Conservation (phyloP, 2,797 vertebrate genomes). For the Sebastes ruberrimus region DNA sequence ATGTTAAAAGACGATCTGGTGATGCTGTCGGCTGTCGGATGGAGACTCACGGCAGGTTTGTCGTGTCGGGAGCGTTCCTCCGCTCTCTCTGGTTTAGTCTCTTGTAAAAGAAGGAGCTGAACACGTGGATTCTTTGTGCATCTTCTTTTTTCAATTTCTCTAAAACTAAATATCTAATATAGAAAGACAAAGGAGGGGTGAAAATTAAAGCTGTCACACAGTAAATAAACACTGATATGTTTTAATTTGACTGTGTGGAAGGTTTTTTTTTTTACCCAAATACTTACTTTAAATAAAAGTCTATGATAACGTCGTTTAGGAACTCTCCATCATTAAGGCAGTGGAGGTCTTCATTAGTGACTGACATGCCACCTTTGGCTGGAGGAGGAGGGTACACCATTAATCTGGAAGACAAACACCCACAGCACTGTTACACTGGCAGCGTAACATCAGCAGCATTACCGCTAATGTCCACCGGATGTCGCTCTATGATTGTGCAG, state of each 20-base stretch:
- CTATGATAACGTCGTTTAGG: constrained; percentile 98
- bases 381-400: constrained; percentile 97
- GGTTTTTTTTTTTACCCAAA: background rate
- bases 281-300: constrained; percentile 99
- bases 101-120: constrained; percentile 99
- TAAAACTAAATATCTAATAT: constrained; percentile 92
- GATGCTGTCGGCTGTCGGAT: fast-evolving
- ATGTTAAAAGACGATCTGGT: fast-evolving
- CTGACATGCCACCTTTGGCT: constrained; percentile 95
- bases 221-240: background rate
- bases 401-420: constrained; percentile 79
- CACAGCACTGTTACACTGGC: background rate
- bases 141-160: constrained; percentile 95
- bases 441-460: background rate
- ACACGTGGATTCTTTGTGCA: constrained; percentile 93
- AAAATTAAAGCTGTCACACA: background rate
- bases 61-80: constrained; percentile 85
- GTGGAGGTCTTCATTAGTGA: constrained; percentile 98
- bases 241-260: background rate
- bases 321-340: constrained; percentile 98
- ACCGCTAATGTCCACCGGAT: background rate
- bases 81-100: constrained; percentile 96
- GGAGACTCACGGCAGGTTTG: constrained; percentile 90
- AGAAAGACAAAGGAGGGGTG: background rate
- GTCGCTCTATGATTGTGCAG: too few species aligned